Conservation (phyloP, 2,113 vertebrate genomes). For the Acrocephalus kingi region DNA sequence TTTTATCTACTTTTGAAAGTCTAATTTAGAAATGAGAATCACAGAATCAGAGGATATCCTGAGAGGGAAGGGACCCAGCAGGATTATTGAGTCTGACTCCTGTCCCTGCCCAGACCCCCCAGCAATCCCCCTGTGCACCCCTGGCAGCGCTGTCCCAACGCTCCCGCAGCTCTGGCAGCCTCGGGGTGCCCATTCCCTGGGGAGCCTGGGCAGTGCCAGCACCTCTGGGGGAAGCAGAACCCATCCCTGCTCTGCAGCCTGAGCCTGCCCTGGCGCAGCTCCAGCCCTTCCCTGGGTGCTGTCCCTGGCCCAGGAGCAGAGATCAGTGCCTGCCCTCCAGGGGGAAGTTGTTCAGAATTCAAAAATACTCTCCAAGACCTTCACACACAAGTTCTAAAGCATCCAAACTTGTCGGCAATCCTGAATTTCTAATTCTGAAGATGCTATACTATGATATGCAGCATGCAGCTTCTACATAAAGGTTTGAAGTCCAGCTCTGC, state of each 20-base stretch:
- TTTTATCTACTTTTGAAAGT: neutral
- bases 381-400: neutral
- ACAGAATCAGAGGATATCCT: neutral
- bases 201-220: neutral
- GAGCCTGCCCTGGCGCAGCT: neutral
- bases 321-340: fast-evolving
- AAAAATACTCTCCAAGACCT: neutral
- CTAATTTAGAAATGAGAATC: neutral
- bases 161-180: neutral
- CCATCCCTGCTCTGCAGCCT: fast-evolving
- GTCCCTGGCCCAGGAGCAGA: neutral
- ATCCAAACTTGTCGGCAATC: neutral
- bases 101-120: neutral
- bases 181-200: neutral
- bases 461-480: neutral
- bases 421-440: neutral
- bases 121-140: neutral
- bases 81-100: neutral
- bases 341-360: neutral
- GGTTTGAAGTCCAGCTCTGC: neutral
- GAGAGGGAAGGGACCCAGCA: neutral
- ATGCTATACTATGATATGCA: neutral
- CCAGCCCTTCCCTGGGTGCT: fast-evolving
- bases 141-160: fast-evolving
- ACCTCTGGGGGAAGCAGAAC: neutral